These are phyloP conservation scores for Tragelaphus strepsiceros DNA, from an alignment of 2,113 vertebrate species.

Conservation along the genomic window DNA sequence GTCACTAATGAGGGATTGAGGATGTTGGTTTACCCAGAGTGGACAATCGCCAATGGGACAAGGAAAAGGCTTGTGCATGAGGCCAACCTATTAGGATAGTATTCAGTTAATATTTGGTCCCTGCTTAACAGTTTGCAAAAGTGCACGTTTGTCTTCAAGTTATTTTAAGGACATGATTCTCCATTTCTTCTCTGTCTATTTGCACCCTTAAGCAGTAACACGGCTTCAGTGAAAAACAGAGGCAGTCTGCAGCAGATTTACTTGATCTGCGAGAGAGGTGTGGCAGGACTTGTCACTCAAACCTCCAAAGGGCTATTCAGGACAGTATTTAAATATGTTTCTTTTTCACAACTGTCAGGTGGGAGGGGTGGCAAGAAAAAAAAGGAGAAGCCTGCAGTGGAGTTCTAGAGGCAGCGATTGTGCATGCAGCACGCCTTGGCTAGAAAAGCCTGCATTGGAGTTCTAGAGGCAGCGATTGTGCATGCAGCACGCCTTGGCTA, in stretches of 20 bases:
- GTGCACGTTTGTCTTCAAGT: constrained; percentile 28
- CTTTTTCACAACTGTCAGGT: constrained; percentile 19
- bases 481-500: background rate
- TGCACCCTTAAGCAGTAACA: background rate
- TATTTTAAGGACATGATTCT: background rate
- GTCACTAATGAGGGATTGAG: background rate
- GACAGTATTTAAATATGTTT: background rate
- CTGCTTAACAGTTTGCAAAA: background rate
- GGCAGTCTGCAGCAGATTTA: background rate
- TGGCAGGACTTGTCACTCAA: constrained; percentile 56
- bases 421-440: background rate
- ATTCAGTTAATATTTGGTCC: background rate
- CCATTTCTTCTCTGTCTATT: background rate
- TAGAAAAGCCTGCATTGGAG: background rate
- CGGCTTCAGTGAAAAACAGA: background rate
- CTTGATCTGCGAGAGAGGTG: constrained; percentile 32
- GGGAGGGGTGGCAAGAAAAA: constrained; percentile 26
- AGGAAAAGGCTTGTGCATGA: background rate
- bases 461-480: background rate
- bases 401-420: background rate
- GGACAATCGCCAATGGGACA: background rate
- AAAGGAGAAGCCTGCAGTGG: background rate
- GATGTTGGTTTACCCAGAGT: background rate
- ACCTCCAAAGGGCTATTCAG: constrained; percentile 49
- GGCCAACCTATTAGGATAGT: background rate